A percentile compares a stretch with the other conserved stretches of the same genome.
phyloP scores from a whole-genome alignment of 2,888 invertebrate genomes.

The Diachrysia chrysitis region DNA sequence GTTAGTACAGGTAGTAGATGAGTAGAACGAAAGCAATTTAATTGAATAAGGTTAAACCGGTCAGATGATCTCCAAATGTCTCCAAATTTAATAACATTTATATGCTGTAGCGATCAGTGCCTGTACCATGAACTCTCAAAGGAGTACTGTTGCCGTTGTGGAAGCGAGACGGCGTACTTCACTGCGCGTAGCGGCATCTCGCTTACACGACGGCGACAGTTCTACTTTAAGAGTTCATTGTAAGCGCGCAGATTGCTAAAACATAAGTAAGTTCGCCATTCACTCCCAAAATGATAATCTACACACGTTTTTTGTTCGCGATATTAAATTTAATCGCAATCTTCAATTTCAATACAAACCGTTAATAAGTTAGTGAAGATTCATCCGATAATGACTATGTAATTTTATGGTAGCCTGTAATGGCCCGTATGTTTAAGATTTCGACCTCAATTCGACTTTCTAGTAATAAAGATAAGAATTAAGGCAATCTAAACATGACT shows the following conservation, averaged over 20 bases:
- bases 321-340: slow-evolving; percentile 11
- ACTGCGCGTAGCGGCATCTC: no score
- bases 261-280: slow-evolving; percentile 14
- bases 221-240: no score
- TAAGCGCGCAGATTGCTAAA: neutral
- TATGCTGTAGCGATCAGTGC: neutral
- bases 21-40: neutral
- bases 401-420: slow-evolving; percentile 31
- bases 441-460: slow-evolving; percentile 62
- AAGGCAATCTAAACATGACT: slow-evolving; percentile 73
- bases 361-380: slow-evolving; percentile 28
- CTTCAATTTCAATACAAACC: slow-evolving; percentile 32
- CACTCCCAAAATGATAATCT: slow-evolving; percentile 23
- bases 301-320: slow-evolving; percentile 21
- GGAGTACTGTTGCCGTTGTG: no score
- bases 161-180: no score
- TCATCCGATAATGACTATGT: slow-evolving; percentile 31
- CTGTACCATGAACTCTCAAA: no score
- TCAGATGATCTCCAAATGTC: neutral
- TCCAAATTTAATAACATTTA: slow-evolving; percentile 2
- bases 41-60: neutral
- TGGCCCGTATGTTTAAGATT: slow-evolving; percentile 31
- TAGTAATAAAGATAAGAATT: slow-evolving; percentile 76
- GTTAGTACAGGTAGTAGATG: no score
- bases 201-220: no score